Percentiles rank a stretch among this genome's conserved stretches.
These are phyloP conservation scores for Pocillopora damicornis DNA, from an alignment of 64 coral and sea anemone species.

Conservation along the genomic window DNA sequence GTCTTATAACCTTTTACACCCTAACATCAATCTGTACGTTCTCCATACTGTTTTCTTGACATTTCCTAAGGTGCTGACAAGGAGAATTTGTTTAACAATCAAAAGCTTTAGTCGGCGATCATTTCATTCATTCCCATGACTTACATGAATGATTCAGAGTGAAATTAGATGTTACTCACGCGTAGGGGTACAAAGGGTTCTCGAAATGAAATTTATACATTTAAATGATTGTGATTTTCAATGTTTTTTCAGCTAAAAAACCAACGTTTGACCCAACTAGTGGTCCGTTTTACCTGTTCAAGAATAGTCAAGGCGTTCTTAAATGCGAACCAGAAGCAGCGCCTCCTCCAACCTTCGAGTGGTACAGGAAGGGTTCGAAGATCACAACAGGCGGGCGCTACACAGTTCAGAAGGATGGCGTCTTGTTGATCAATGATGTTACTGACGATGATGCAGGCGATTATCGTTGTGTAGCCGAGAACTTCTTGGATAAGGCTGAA, in stretches of 20 bases:
- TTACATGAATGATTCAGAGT: too few relatives aligned
- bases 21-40: too few relatives aligned
- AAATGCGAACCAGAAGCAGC: conserved; percentile 50
- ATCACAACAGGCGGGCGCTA: not conserved
- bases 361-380: not conserved
- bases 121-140: not conserved
- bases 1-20: too few relatives aligned
- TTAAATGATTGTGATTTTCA: not conserved
- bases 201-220: too few relatives aligned
- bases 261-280: not conserved
- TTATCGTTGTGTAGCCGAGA: conserved; percentile 22
- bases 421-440: conserved; percentile 25
- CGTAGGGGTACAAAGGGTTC: too few relatives aligned
- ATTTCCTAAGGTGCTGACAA: too few relatives aligned
- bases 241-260: not conserved
- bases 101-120: too few relatives aligned
- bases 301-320: conserved; percentile 9
- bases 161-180: too few relatives aligned
- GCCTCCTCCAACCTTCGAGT: conserved; percentile 14
- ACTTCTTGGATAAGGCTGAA: not conserved
- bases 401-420: not conserved
- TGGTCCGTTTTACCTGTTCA: conserved; percentile 60
- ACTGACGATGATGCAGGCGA: not conserved
- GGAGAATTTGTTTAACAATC: too few relatives aligned
- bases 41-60: too few relatives aligned